phyloP scores from a whole-genome alignment of 2,888 invertebrate genomes.

The Yponomeuta sedellus region DNA sequence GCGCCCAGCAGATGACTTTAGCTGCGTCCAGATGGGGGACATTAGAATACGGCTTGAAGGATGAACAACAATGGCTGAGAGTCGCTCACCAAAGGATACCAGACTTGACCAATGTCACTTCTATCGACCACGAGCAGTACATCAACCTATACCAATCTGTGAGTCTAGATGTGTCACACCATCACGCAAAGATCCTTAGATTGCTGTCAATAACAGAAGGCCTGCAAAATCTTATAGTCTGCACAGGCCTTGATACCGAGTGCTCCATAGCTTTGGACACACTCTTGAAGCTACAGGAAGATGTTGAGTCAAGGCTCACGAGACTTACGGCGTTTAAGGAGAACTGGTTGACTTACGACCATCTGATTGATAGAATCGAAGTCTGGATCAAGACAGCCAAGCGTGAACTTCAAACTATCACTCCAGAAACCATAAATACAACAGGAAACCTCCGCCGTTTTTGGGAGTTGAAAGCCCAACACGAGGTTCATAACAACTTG shows the following conservation, averaged over 20 bases:
- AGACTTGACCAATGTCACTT: slow-evolving; percentile 86
- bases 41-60: slow-evolving; percentile 87
- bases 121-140: slow-evolving; percentile 89
- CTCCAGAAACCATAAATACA: slow-evolving; percentile 78
- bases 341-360: slow-evolving; percentile 85
- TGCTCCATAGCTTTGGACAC: slow-evolving; percentile 84
- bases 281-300: slow-evolving; percentile 83
- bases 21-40: slow-evolving; percentile 91
- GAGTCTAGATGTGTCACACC: slow-evolving; percentile 86
- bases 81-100: slow-evolving; percentile 91
- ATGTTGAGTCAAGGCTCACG: slow-evolving; percentile 83
- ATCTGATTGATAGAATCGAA: slow-evolving; percentile 83
- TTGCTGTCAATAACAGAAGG: slow-evolving; percentile 83
- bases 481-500: slow-evolving; percentile 87
- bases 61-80: slow-evolving; percentile 88
- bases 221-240: slow-evolving; percentile 83
- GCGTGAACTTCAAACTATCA: slow-evolving; percentile 80
- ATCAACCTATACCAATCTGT: slow-evolving; percentile 89
- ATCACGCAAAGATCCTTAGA: slow-evolving; percentile 86
- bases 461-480: slow-evolving; percentile 93
- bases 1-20: slow-evolving; percentile 89
- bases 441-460: slow-evolving; percentile 87
- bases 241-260: slow-evolving; percentile 84
- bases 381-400: slow-evolving; percentile 86
- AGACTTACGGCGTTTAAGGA: slow-evolving; percentile 85